These are phyloP conservation scores for Parnassius apollo DNA, from an alignment of 2,888 invertebrate genomes.

Conservation along the genomic window DNA sequence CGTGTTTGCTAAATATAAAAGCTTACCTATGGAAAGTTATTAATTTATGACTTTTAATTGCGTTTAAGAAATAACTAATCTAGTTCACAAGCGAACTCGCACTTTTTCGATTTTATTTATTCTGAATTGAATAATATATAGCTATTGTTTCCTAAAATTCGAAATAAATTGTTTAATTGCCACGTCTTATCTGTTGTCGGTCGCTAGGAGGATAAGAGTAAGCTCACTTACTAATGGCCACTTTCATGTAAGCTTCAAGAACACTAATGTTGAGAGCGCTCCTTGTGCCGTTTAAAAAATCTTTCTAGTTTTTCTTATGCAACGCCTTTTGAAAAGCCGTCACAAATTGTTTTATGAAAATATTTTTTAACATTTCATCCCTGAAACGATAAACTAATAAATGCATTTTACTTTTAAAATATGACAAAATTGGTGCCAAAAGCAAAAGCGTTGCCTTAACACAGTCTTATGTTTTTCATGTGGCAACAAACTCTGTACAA, in stretches of 20 bases:
- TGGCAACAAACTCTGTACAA: slow-evolving; percentile 50
- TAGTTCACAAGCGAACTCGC: too few relatives aligned
- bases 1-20: slow-evolving; percentile 3
- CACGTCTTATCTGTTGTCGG: slow-evolving; percentile 12
- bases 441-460: slow-evolving; percentile 31
- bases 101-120: too few relatives aligned
- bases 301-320: slow-evolving; percentile 29
- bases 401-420: slow-evolving; percentile 6
- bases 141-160: too few relatives aligned
- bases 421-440: not conserved
- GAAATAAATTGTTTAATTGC: not conserved
- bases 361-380: not conserved
- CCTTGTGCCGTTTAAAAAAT: slow-evolving; percentile 39
- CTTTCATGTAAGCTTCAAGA: slow-evolving; percentile 62
- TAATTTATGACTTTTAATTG: too few relatives aligned
- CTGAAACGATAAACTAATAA: not conserved
- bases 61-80: too few relatives aligned
- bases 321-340: slow-evolving; percentile 19
- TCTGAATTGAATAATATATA: too few relatives aligned
- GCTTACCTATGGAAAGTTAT: not conserved
- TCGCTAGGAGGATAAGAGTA: slow-evolving; percentile 22
- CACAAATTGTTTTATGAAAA: slow-evolving; percentile 3
- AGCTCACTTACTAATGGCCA: slow-evolving; percentile 55
- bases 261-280: slow-evolving; percentile 64
- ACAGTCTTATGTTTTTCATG: slow-evolving; percentile 28